A percentile compares a stretch with the other conserved stretches of the same genome.
These are phyloP conservation scores for Apis florea DNA, from an alignment of 1,140 invertebrate species.

Conservation along the genomic window DNA sequence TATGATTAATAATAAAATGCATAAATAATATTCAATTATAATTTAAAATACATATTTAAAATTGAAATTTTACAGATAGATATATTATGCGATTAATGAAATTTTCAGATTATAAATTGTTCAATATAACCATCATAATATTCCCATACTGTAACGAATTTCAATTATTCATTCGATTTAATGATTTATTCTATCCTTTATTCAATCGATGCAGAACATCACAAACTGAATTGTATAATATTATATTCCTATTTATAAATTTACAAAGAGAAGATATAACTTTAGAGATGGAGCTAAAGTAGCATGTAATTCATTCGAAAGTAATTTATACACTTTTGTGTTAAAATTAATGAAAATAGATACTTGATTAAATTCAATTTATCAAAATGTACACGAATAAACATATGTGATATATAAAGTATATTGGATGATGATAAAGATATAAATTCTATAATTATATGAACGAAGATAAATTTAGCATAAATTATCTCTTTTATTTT, in stretches of 20 bases:
- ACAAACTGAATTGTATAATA: not conserved
- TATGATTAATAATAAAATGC: no score
- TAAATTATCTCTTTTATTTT: no score
- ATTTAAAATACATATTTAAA: not conserved
- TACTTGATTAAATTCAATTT: not conserved
- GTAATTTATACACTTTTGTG: no score
- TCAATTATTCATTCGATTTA: not conserved
- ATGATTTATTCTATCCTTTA: not conserved
- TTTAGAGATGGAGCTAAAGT: no score
- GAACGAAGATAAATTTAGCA: no score
- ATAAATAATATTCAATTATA: not conserved
- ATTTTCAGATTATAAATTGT: not conserved
- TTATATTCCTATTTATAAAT: not conserved
- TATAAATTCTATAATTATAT: no score
- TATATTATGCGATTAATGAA: constrained; percentile 2
- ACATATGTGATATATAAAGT: not conserved
- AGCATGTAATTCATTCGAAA: not conserved
- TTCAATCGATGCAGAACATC: not conserved
- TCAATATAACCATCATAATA: not conserved
- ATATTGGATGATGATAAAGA: not conserved
- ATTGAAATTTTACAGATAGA: constrained; percentile 1
- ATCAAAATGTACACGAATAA: not conserved
- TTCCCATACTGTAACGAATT: constrained; percentile 9
- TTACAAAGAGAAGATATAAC: not conserved
- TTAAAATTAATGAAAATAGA: not conserved